phyloP scores from a whole-genome alignment of 2,888 invertebrate species.

The Ectemnius continuus region DNA sequence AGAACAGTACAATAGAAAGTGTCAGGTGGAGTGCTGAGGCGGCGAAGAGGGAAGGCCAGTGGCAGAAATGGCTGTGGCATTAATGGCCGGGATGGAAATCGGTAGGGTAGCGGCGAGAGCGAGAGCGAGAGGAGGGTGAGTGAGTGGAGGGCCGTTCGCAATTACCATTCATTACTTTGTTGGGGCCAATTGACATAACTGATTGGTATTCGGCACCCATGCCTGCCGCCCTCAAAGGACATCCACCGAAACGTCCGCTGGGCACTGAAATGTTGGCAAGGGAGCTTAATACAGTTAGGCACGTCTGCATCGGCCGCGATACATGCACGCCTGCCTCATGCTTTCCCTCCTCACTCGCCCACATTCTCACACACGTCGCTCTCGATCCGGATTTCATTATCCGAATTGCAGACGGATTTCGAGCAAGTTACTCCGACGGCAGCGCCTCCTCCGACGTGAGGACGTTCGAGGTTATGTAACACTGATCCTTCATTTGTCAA shows the following conservation, averaged over 20 bases:
- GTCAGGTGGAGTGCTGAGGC: too few relatives aligned
- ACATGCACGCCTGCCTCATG: slow-evolving; percentile 21
- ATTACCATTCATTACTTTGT: slow-evolving; percentile 76
- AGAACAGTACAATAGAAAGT: too few relatives aligned
- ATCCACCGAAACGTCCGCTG: slow-evolving; percentile 33
- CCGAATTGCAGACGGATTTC: too few relatives aligned
- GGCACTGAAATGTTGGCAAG: slow-evolving; percentile 27
- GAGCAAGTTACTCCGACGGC: too few relatives aligned
- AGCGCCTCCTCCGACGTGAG: too few relatives aligned
- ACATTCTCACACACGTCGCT: not conserved
- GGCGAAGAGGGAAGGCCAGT: too few relatives aligned
- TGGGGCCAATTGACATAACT: slow-evolving; percentile 76
- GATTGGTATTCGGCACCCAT: slow-evolving; percentile 73
- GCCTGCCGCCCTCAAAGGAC: slow-evolving; percentile 68
- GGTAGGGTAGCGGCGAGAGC: not conserved
- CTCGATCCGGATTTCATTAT: not conserved
- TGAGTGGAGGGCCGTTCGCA: slow-evolving; percentile 59
- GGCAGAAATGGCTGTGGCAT: too few relatives aligned
- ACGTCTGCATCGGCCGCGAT: slow-evolving; percentile 51
- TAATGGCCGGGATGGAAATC: too few relatives aligned
- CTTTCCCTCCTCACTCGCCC: slow-evolving; percentile 22
- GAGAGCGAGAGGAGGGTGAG: slow-evolving; percentile 21
- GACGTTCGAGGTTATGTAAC: too few relatives aligned
- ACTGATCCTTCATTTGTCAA: too few relatives aligned
- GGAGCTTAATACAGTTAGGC: slow-evolving; percentile 66